Conservation (phyloP, 1,140 invertebrate genomes). For the Zaprionus africanus region DNA sequence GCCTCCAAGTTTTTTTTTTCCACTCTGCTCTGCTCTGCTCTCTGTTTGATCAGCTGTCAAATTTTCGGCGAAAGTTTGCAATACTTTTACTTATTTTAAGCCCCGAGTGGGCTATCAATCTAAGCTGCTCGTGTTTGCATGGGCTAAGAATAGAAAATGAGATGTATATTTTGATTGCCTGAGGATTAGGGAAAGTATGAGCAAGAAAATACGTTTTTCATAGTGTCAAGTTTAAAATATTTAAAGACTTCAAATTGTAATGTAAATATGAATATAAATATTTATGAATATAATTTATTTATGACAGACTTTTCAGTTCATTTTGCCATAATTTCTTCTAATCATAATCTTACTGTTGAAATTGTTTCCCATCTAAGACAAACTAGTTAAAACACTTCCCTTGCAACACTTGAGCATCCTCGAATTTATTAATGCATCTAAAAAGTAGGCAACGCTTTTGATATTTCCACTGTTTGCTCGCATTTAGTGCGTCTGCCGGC, state of each 20-base stretch:
- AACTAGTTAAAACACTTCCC: not conserved
- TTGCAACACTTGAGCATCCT: not conserved
- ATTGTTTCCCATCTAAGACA: too few relatives aligned
- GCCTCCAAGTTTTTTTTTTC: slow-evolving; percentile 22
- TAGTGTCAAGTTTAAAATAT: not conserved
- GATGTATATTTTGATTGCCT: slow-evolving; percentile 22
- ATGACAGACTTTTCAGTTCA: too few relatives aligned
- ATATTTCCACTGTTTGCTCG: slow-evolving; percentile 47
- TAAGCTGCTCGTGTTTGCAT: slow-evolving; percentile 31
- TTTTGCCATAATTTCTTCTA: too few relatives aligned
- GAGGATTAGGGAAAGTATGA: not conserved
- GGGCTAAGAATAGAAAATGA: slow-evolving; percentile 1
- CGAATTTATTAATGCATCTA: not conserved
- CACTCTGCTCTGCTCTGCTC: not conserved
- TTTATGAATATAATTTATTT: too few relatives aligned
- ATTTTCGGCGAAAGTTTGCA: slow-evolving; percentile 31
- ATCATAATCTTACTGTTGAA: too few relatives aligned
- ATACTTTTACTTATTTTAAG: slow-evolving; percentile 32
- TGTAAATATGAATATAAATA: too few relatives aligned
- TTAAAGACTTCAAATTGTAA: too few relatives aligned
- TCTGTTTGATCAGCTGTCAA: slow-evolving; percentile 44
- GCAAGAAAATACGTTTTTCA: not conserved
- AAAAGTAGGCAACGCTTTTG: slow-evolving; percentile 46
- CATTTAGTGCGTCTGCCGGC: slow-evolving; percentile 48
- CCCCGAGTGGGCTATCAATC: slow-evolving; percentile 12